Percentiles rank a stretch among this genome's conserved stretches.
Evolutionary conservation across 2,797 vertebrate genomes (phyloP).

Genomic region (Prunella strophiata): DNA sequence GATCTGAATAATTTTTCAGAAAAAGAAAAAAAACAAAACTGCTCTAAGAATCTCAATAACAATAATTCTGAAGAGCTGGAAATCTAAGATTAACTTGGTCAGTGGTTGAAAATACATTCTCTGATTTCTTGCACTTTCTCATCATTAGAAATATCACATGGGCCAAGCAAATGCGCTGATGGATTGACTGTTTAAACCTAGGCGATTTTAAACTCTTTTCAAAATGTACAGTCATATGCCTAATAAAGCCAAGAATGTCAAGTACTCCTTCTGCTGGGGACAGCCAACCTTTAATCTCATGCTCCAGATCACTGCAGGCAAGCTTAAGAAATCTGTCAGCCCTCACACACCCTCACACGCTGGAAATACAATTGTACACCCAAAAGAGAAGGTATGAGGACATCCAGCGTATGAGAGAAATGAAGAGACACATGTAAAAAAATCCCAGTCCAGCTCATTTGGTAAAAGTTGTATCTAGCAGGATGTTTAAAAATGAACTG

Average conservation of each 20-base stretch:
- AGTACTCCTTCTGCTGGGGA: background rate
- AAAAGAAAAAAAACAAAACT: background rate
- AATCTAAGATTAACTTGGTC: background rate
- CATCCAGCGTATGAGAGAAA: background rate
- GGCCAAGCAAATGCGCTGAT: background rate
- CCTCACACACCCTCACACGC: background rate
- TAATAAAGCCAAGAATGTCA: background rate
- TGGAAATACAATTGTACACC: fast-evolving
- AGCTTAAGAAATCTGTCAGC: background rate
- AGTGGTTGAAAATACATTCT: background rate
- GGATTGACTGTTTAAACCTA: background rate
- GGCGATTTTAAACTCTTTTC: background rate
- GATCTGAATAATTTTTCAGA: background rate
- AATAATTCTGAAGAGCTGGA: background rate
- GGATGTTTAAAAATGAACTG: constrained; percentile 60
- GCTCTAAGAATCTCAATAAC: background rate
- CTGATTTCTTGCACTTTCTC: background rate
- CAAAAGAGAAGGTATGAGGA: background rate
- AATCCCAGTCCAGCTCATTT: background rate
- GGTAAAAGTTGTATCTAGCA: constrained; percentile 21
- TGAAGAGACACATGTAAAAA: background rate
- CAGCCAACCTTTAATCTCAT: background rate
- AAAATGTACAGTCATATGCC: background rate
- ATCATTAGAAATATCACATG: background rate
- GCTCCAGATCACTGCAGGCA: background rate